Conservation (phyloP, 2,797 vertebrate genomes). For the Lacerta bilineata region DNA sequence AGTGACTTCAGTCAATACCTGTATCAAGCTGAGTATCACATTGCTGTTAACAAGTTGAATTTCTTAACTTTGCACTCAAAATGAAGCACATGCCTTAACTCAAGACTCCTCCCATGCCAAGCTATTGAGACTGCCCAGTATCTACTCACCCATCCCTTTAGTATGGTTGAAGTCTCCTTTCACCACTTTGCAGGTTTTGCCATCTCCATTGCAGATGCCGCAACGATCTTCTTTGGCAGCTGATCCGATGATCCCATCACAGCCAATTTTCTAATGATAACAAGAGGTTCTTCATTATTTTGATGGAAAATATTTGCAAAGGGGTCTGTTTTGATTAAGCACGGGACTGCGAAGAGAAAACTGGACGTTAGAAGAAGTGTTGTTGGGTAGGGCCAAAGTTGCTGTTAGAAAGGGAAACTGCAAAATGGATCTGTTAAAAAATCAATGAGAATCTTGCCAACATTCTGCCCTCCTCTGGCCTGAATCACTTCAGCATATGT, state of each 20-base stretch:
- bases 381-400: background rate
- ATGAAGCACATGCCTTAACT: background rate
- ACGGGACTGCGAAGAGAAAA: slow-evolving; percentile 8
- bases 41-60: background rate
- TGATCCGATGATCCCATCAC: slow-evolving; percentile 94
- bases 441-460: too few relatives aligned
- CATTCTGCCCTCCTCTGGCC: too few relatives aligned
- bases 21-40: too few relatives aligned
- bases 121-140: slow-evolving; percentile 1
- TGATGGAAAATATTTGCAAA: slow-evolving; percentile 42
- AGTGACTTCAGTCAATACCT: too few relatives aligned
- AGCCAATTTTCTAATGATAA: slow-evolving; percentile 92
- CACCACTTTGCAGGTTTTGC: slow-evolving; percentile 93
- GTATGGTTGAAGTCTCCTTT: slow-evolving; percentile 97
- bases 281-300: slow-evolving; percentile 69
- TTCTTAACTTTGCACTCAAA: background rate
- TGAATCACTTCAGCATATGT: too few relatives aligned
- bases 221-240: slow-evolving; percentile 93
- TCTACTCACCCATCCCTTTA: slow-evolving; percentile 91
- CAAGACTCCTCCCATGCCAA: background rate
- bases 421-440: too few relatives aligned
- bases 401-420: background rate
- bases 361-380: background rate
- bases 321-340: slow-evolving; percentile 24
- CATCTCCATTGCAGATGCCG: slow-evolving; percentile 93